Evolutionary conservation across 2,888 invertebrate genomes (phyloP).

Genomic region (Coleophora flavipennella): DNA sequence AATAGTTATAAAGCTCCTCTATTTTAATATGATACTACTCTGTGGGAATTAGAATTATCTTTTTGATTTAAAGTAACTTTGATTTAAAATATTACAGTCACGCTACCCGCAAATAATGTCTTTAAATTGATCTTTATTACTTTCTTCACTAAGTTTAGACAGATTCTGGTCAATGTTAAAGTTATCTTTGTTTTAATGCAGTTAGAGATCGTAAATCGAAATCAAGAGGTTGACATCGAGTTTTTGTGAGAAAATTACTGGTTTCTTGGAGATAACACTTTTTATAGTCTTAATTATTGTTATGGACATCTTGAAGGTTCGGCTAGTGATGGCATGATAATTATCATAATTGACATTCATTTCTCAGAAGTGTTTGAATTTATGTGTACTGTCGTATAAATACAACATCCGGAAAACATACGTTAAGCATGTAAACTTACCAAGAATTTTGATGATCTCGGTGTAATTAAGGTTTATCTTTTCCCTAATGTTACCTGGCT

Average conservation of each 20-base stretch:
- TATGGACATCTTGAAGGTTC: conserved; percentile 43
- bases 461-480: no score
- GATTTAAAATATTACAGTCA: neutral
- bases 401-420: conserved; percentile 17
- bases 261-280: conserved; percentile 54
- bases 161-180: conserved; percentile 5
- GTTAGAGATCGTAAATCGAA: conserved; percentile 45
- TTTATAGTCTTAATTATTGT: conserved; percentile 61
- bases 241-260: conserved; percentile 62
- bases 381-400: conserved; percentile 19
- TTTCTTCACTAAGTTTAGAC: no score
- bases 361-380: conserved; percentile 36
- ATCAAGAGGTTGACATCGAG: conserved; percentile 44
- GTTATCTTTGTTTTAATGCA: conserved; percentile 20
- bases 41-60: conserved; percentile 59
- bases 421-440: no score
- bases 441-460: no score
- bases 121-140: no score
- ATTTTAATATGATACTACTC: conserved; percentile 33
- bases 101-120: no score
- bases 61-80: conserved; percentile 19
- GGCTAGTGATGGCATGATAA: conserved; percentile 50
- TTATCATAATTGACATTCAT: conserved; percentile 57
- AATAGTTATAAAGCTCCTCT: conserved; percentile 43
- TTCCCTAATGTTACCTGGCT: no score